phyloP scores from a whole-genome alignment of 2,797 vertebrate species.

The Brachymystax lenok region DNA sequence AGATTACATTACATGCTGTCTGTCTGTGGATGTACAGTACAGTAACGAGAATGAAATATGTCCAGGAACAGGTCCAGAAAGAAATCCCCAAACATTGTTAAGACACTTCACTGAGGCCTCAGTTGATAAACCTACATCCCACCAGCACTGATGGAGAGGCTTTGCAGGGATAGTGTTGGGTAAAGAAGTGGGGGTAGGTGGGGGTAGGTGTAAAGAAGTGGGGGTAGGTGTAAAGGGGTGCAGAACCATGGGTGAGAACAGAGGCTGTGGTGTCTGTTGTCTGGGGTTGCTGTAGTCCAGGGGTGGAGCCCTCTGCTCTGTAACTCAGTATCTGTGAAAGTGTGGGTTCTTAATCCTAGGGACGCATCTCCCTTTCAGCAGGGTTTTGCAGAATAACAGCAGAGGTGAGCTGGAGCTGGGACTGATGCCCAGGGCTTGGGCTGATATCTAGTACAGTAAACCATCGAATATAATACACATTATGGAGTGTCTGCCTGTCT shows the following conservation, averaged over 20 bases:
- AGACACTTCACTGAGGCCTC: not conserved
- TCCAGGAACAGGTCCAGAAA: not conserved
- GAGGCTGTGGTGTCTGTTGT: not conserved
- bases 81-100: not conserved
- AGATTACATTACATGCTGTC: not conserved
- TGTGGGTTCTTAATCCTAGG: conserved; percentile 17
- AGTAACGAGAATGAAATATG: not conserved
- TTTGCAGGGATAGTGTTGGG: no score
- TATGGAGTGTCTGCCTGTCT: not conserved
- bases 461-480: not conserved
- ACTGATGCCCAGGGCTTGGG: not conserved
- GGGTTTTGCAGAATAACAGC: not conserved
- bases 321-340: conserved; percentile 20
- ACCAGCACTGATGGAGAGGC: not conserved
- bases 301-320: conserved; percentile 10
- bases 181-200: not conserved
- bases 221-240: not conserved
- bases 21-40: not conserved
- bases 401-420: no score
- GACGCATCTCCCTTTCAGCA: conserved; percentile 11
- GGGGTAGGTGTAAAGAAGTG: not conserved
- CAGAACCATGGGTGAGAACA: not conserved
- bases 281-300: not conserved
- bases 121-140: not conserved
- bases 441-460: not conserved